phyloP scores from a whole-genome alignment of 2,888 invertebrate genomes.

The Synanthedon tipuliformis region DNA sequence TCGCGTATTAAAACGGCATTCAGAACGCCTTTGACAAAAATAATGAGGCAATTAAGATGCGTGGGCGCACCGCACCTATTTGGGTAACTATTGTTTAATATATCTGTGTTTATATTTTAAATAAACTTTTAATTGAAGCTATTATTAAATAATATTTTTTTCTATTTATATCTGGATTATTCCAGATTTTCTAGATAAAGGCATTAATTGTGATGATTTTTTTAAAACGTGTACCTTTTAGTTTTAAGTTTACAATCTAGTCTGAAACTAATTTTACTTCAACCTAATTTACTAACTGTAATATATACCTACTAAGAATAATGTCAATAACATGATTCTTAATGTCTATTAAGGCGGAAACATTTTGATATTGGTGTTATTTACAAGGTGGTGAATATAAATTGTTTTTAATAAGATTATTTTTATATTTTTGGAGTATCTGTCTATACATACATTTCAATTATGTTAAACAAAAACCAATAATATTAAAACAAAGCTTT shows the following conservation, averaged over 20 bases:
- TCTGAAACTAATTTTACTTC: too few species aligned
- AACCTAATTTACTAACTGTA: too few species aligned
- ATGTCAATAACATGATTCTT: too few species aligned
- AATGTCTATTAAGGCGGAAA: too few species aligned
- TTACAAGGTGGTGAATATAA: too few species aligned
- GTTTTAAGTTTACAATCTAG: too few species aligned
- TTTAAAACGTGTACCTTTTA: too few species aligned
- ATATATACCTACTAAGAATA: too few species aligned
- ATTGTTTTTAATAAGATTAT: neutral
- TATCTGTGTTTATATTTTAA: neutral
- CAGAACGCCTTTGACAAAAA: conserved; percentile 5
- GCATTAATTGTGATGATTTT: too few species aligned
- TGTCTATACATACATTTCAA: neutral
- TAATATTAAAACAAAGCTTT: neutral
- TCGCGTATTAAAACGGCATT: conserved; percentile 11
- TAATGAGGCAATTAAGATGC: conserved; percentile 45
- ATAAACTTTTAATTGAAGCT: neutral
- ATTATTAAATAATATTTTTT: neutral
- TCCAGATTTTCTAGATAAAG: too few species aligned
- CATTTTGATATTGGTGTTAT: too few species aligned
- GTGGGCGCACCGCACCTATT: conserved; percentile 26
- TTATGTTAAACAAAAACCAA: neutral
- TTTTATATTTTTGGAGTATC: neutral
- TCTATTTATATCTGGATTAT: too few species aligned
- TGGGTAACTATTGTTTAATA: conserved; percentile 6